Percentiles rank a stretch among this genome's conserved stretches.
Evolutionary conservation across 92 coral and sea anemone species (phyloP).

Genomic region (Hydrozoanthus gracilis): DNA sequence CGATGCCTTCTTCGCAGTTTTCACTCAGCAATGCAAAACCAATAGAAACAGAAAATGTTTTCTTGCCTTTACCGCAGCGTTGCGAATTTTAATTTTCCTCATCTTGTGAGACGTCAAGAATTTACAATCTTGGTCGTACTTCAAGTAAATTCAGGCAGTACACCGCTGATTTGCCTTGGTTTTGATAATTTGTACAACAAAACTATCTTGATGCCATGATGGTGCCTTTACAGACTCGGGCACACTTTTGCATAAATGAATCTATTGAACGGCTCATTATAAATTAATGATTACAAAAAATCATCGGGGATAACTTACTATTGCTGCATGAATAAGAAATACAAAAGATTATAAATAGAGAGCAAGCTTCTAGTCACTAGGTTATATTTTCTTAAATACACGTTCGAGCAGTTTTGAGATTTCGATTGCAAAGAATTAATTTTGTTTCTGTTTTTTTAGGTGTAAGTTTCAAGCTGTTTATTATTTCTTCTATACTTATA

Average conservation of each 20-base stretch:
- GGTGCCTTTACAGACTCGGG: not conserved
- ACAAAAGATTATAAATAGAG: not conserved
- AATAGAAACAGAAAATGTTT: not conserved
- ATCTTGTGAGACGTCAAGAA: not conserved
- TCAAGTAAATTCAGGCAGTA: not conserved
- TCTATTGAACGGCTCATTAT: constrained; percentile 1
- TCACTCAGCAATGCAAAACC: not conserved
- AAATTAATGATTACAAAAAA: constrained; percentile 5
- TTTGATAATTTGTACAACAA: not conserved
- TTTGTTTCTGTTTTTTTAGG: not conserved
- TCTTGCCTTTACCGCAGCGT: constrained; percentile 7
- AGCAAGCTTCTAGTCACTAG: not conserved
- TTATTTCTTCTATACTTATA: not conserved
- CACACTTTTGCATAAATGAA: constrained; percentile 41
- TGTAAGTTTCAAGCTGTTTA: too few relatives aligned
- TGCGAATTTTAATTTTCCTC: not conserved
- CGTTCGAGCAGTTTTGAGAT: not conserved
- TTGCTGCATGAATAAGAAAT: not conserved
- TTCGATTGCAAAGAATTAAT: not conserved
- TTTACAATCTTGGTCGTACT: not conserved
- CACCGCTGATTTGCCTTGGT: not conserved
- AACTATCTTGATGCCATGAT: not conserved
- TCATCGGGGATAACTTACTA: not conserved
- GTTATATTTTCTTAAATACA: not conserved
- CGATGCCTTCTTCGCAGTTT: not conserved